Conservation (phyloP, 2,113 vertebrate genomes). For the Rhinichthys klamathensis region DNA sequence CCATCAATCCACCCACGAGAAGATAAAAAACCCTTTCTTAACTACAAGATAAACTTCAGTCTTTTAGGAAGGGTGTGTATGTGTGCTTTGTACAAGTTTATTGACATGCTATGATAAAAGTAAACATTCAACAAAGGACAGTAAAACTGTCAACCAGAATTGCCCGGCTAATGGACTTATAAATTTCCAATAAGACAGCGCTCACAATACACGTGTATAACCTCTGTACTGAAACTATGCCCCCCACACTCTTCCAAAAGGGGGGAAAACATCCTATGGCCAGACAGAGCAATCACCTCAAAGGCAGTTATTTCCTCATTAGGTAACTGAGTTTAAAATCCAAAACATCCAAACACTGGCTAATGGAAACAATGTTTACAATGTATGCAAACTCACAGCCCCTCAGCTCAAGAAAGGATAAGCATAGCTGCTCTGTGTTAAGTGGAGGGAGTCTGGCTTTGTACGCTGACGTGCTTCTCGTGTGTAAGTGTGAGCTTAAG, state of each 20-base stretch:
- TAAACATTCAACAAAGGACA: conserved; percentile 27
- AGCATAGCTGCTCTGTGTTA: background rate
- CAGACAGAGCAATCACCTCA: background rate
- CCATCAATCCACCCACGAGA: background rate
- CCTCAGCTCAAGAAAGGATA: background rate
- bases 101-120: conserved; percentile 1
- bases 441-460: conserved; percentile 1
- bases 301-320: conserved; percentile 4
- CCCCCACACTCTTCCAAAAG: background rate
- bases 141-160: background rate
- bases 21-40: background rate
- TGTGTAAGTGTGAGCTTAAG: conserved; percentile 39
- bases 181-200: background rate
- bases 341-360: background rate
- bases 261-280: background rate
- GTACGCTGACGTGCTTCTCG: background rate
- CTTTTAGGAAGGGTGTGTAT: conserved; percentile 21
- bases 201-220: no score
- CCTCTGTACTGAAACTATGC: no score
- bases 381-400: background rate
- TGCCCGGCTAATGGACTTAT: background rate
- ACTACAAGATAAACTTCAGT: background rate
- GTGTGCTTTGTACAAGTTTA: background rate
- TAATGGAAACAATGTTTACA: conserved; percentile 1
- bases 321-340: background rate